Base-by-base conservation (phyloP, 2,888 invertebrate species). In the Ellobium chinense region DNA sequence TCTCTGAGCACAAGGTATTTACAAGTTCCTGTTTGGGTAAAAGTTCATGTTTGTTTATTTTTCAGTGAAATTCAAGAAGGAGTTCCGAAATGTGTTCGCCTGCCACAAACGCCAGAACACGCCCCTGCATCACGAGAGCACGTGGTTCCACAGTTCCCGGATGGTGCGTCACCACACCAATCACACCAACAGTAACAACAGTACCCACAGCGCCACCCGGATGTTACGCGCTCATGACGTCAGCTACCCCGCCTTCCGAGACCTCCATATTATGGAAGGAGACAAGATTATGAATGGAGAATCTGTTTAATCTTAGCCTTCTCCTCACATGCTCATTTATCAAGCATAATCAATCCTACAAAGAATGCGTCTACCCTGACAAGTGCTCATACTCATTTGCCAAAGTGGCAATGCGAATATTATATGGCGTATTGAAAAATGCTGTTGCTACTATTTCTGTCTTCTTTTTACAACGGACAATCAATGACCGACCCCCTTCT, bases 31-130 rank as follows among this genome's bases (percentile, higher is more conserved):
- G n/a, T n/a, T n/a, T n/a, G n/a, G n/a, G n/a, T n/a, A n/a, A n/a
- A n/a, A n/a, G n/a, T n/a, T n/a, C n/a, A n/a, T n/a, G n/a, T n/a
- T n/a, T n/a, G n/a, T 14, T 80, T 37, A 18, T 18, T 2, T 73
- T 78, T 62, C 85, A 85, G 85, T 82, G 29, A 85, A 85, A 77
- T 85, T 85, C 81, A 82, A 83, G 78, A 83, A 83, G 37, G 85
- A 85, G 78, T 85, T 85, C 68, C 79, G 83, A 46, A 77, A 83
- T 60, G 85, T 85, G 54, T 85, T 83, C 65, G 81, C 82, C 66
- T 83, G 83, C 58, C 39, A 46, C 9, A 69, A 75, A 7, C 65
- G 80, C 12, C 58, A 81, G 72, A 69, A 70, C 46, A 75, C 39
- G 14, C 70, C 69, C 29, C 46, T 75, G 37, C 80, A 78, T 54